A percentile compares a stretch with the other conserved stretches of the same genome.
phyloP scores from a whole-genome alignment of 2,888 invertebrate species.

The Philaethria dido region DNA sequence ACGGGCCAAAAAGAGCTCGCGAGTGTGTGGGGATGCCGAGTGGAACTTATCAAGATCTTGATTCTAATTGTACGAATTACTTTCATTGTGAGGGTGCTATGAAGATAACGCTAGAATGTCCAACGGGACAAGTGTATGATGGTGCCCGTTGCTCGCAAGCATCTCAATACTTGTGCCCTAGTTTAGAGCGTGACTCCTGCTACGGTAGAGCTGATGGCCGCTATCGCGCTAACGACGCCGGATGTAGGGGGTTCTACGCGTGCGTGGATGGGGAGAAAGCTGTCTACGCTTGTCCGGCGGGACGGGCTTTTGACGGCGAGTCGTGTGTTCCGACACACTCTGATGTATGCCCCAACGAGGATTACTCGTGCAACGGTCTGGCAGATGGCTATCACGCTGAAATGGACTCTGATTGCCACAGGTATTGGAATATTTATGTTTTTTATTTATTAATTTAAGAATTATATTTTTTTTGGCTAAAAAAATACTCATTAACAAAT shows the following conservation, averaged over 20 bases:
- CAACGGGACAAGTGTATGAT: conserved; percentile 69
- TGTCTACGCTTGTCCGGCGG: conserved; percentile 82
- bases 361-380: conserved; percentile 76
- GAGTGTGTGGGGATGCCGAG: conserved; percentile 78
- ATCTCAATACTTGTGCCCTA: conserved; percentile 71
- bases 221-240: conserved; percentile 76
- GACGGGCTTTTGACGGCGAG: conserved; percentile 82
- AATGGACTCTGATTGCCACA: conserved; percentile 78
- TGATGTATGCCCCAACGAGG: conserved; percentile 65
- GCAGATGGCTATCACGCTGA: conserved; percentile 84
- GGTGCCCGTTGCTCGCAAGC: conserved; percentile 70
- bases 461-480: not conserved
- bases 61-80: conserved; percentile 79
- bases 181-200: conserved; percentile 78
- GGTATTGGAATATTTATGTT: conserved; percentile 52
- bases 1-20: conserved; percentile 67
- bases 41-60: conserved; percentile 82
- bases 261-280: conserved; percentile 82
- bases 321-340: conserved; percentile 71
- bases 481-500: not conserved
- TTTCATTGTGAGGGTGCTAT: conserved; percentile 75
- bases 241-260: conserved; percentile 84
- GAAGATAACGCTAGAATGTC: conserved; percentile 71
- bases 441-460: not conserved
- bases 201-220: conserved; percentile 81